phyloP scores from a whole-genome alignment of 2,797 vertebrate species.

The Chelon labrosus region DNA sequence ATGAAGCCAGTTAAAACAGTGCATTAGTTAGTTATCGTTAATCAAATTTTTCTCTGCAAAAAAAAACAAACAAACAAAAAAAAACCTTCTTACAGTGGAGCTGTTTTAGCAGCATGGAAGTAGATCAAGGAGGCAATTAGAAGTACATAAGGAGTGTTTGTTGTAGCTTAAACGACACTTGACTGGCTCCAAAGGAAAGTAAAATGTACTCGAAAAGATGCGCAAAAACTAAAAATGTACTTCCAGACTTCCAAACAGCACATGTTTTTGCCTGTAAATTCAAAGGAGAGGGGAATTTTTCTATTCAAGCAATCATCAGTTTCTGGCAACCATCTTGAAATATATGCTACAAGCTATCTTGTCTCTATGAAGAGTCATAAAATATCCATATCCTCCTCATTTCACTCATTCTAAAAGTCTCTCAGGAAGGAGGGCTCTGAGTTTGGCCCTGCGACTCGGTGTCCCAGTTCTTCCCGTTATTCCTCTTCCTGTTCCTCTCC shows the following conservation, averaged over 20 bases:
- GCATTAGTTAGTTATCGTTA: neutral
- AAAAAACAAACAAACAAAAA: too few species aligned
- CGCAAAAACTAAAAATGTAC: too few species aligned
- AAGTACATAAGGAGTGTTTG: too few species aligned
- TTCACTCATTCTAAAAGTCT: neutral
- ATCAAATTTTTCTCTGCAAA: too few species aligned
- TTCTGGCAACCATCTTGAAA: neutral
- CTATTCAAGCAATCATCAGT: neutral
- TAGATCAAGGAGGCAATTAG: neutral
- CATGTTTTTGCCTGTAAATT: too few species aligned
- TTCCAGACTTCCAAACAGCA: too few species aligned
- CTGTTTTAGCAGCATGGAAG: neutral
- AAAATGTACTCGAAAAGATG: too few species aligned
- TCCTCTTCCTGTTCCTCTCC: slow-evolving; percentile 82
- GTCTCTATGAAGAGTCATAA: neutral
- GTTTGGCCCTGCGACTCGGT: slow-evolving; percentile 73
- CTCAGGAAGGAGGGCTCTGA: slow-evolving; percentile 51
- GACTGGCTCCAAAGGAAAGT: too few species aligned
- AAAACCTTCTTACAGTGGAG: neutral
- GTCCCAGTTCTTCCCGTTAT: slow-evolving; percentile 76
- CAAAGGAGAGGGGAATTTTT: neutral
- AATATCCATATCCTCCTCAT: neutral
- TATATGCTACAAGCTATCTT: neutral
- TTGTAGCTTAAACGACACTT: too few species aligned
- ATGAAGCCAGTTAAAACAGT: neutral